These are phyloP conservation scores for Timandra comae DNA, from an alignment of 2,888 invertebrate species.

Conservation along the genomic window DNA sequence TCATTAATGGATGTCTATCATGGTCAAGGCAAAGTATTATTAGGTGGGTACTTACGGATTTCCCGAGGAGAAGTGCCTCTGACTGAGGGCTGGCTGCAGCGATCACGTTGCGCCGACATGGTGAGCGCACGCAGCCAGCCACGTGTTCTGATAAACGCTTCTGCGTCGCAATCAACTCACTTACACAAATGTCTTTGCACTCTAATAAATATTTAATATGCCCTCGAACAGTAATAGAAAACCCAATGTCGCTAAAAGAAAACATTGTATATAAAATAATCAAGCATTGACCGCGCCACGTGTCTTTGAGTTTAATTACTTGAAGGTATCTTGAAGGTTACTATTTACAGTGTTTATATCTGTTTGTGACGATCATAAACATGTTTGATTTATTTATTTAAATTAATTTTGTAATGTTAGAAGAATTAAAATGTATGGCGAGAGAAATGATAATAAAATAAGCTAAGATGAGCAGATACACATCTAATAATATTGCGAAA, in stretches of 20 bases:
- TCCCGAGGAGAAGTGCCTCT: conserved; percentile 24
- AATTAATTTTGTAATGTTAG: too few relatives aligned
- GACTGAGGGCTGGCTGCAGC: conserved; percentile 20
- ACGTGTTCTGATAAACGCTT: conserved; percentile 51
- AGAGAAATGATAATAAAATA: too few relatives aligned
- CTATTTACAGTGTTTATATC: too few relatives aligned
- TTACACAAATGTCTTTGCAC: conserved; percentile 31
- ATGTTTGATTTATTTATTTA: too few relatives aligned
- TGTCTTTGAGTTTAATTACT: conserved; percentile 8
- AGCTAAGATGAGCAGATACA: too few relatives aligned
- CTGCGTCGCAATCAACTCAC: conserved; percentile 37
- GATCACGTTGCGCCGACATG: conserved; percentile 46
- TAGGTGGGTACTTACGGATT: conserved; percentile 13
- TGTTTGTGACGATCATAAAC: too few relatives aligned
- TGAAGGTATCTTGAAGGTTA: too few relatives aligned
- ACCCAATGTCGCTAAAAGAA: conserved; percentile 16
- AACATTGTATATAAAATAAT: conserved; percentile 16
- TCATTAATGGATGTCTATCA: too few relatives aligned
- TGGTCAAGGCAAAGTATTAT: too few relatives aligned
- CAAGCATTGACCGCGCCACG: conserved; percentile 10
- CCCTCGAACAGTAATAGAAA: conserved; percentile 12
- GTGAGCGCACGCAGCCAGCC: conserved; percentile 41
- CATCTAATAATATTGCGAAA: too few relatives aligned
- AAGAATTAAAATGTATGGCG: too few relatives aligned
- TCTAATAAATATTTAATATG: conserved; percentile 8